Evolutionary conservation across 2,113 vertebrate genomes (phyloP).

Genomic region (Nicator chloris): DNA sequence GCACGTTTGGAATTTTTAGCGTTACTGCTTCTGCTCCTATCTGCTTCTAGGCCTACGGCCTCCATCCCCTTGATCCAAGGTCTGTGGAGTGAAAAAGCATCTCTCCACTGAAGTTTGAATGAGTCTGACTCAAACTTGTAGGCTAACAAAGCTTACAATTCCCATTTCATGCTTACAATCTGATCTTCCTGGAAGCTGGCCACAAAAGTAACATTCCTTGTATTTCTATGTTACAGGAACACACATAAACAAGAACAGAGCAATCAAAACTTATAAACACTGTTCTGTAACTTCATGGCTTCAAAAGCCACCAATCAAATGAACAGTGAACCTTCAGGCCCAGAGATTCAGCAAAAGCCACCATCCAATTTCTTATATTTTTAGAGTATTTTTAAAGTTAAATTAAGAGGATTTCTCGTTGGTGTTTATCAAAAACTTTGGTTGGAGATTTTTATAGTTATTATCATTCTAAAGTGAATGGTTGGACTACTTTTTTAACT

Average conservation of each 20-base stretch:
- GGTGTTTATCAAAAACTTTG: not conserved
- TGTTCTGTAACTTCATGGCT: not conserved
- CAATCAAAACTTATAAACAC: not conserved
- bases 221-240: not conserved
- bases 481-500: not conserved
- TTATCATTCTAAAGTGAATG: not conserved
- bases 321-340: not conserved
- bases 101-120: not conserved
- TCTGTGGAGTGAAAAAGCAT: not conserved
- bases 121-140: not conserved
- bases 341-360: not conserved
- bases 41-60: rapidly evolving
- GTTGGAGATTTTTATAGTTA: not conserved
- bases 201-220: not conserved
- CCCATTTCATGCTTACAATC: not conserved
- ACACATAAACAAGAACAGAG: not conserved
- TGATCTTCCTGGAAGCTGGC: not conserved
- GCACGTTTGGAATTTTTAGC: not conserved
- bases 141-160: not conserved
- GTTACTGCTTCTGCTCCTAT: not conserved
- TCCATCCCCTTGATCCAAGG: not conserved
- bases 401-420: not conserved
- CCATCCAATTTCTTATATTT: not conserved
- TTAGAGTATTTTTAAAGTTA: not conserved
- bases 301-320: not conserved